Evolutionary conservation across 1,140 invertebrate species (phyloP).

Genomic region (Pygmarrhopalites habei): DNA sequence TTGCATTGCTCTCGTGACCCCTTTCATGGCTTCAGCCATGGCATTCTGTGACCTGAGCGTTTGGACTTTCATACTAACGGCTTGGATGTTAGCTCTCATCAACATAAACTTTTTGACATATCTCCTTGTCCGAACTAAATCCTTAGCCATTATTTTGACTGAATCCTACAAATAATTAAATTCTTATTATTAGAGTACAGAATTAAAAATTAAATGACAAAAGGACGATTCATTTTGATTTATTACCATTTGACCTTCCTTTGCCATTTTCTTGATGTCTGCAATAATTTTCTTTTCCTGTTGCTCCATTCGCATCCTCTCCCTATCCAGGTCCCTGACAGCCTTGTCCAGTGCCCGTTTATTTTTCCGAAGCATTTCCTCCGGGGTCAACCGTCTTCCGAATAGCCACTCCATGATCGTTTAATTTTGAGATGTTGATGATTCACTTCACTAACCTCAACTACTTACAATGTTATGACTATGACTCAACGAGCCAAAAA

Average conservation of each 20-base stretch:
- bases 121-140: slow-evolving; percentile 88
- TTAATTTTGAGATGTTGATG: too few relatives aligned
- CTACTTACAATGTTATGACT: too few relatives aligned
- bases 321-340: slow-evolving; percentile 92
- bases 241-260: slow-evolving; percentile 94
- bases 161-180: slow-evolving; percentile 67
- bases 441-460: too few relatives aligned
- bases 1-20: slow-evolving; percentile 96
- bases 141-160: slow-evolving; percentile 99
- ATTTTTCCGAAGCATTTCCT: slow-evolving; percentile 97
- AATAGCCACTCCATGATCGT: slow-evolving; percentile 80
- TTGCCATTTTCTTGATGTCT: slow-evolving; percentile 98
- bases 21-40: slow-evolving; percentile 99
- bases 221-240: not conserved
- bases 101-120: slow-evolving; percentile 99
- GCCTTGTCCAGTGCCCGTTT: slow-evolving; percentile 97
- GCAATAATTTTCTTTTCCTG: slow-evolving; percentile 98
- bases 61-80: slow-evolving; percentile 96
- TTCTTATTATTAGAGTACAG: too few relatives aligned
- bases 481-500: too few relatives aligned
- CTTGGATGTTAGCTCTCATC: slow-evolving; percentile 99
- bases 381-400: slow-evolving; percentile 90
- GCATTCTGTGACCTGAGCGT: slow-evolving; percentile 96
- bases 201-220: too few relatives aligned
- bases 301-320: slow-evolving; percentile 91